phyloP scores from a whole-genome alignment of 1,140 invertebrate species.

The Drosophila novamexicana region DNA sequence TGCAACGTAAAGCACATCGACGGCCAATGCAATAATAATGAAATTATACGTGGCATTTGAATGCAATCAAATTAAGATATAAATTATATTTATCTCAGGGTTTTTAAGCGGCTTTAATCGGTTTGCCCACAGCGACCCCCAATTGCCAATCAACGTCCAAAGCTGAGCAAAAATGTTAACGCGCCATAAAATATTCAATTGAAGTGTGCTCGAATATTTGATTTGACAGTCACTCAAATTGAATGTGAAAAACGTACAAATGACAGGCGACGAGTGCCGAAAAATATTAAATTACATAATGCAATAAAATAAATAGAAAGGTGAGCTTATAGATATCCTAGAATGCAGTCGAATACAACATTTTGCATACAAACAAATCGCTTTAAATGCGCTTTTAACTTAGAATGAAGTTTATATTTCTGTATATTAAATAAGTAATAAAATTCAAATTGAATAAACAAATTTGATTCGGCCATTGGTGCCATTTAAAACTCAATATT shows the following conservation, averaged over 20 bases:
- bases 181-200: slow-evolving; percentile 42
- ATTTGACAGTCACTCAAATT: slow-evolving; percentile 31
- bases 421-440: no score
- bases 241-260: slow-evolving; percentile 7
- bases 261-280: slow-evolving; percentile 12
- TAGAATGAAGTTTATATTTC: no score
- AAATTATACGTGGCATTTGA: slow-evolving; percentile 66
- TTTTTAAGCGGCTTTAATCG: slow-evolving; percentile 10
- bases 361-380: no score
- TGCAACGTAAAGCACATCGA: slow-evolving; percentile 29
- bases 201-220: slow-evolving; percentile 11
- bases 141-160: neutral
- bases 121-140: no score
- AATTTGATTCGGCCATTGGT: no score
- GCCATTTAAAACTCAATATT: neutral
- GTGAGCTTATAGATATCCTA: neutral
- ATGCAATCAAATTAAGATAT: slow-evolving; percentile 69
- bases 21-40: slow-evolving; percentile 49
- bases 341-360: neutral
- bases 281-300: slow-evolving; percentile 4
- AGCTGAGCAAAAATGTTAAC: slow-evolving; percentile 20
- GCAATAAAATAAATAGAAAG: neutral
- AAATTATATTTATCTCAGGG: slow-evolving; percentile 14
- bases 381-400: no score
- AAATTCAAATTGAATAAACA: no score